Conservation (phyloP, 2,113 vertebrate genomes). For the Microcebus tavaratra region DNA sequence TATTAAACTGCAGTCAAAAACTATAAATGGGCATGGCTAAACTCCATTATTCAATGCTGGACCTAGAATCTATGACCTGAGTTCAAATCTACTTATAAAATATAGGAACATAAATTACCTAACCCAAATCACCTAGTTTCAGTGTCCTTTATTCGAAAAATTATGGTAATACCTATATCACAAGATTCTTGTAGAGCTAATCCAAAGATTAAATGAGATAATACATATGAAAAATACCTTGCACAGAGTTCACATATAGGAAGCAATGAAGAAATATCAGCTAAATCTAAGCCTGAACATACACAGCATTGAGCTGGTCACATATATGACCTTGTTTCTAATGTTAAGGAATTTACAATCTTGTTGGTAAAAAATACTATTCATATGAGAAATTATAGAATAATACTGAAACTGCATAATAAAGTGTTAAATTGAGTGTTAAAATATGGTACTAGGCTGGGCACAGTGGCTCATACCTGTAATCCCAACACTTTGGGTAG, state of each 20-base stretch:
- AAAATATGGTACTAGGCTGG: neutral
- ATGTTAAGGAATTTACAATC: neutral
- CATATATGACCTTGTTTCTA: neutral
- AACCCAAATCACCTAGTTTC: neutral
- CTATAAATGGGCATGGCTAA: neutral
- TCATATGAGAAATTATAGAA: neutral
- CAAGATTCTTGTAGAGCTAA: neutral
- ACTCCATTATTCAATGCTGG: neutral
- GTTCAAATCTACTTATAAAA: neutral
- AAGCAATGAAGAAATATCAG: neutral
- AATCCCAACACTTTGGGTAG: too few relatives aligned
- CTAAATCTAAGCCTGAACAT: neutral
- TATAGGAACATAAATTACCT: neutral
- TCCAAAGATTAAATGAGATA: neutral
- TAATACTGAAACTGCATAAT: neutral
- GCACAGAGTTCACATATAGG: neutral
- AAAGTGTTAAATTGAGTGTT: neutral
- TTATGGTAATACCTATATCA: neutral
- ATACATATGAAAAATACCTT: neutral
- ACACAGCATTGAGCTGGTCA: neutral
- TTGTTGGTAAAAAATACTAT: neutral
- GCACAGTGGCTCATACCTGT: too few relatives aligned
- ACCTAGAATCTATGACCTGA: neutral
- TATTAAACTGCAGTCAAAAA: neutral
- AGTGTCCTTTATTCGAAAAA: neutral